phyloP scores from a whole-genome alignment of 2,113 vertebrate genomes.

The Triplophysa rosa region DNA sequence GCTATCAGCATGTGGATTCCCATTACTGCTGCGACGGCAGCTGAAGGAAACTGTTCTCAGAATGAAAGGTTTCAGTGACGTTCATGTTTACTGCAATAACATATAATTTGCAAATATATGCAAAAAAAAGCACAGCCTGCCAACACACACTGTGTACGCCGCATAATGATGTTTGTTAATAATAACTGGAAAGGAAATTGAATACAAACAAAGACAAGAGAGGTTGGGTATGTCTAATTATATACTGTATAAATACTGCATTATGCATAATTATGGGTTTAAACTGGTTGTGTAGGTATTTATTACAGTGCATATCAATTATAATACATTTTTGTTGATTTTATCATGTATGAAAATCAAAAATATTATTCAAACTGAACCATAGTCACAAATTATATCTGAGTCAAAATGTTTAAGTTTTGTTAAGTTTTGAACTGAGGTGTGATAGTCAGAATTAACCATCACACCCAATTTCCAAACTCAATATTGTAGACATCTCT shows the following conservation, averaged over 20 bases:
- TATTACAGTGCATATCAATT: too few relatives aligned
- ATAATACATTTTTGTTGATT: too few relatives aligned
- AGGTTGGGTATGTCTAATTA: not conserved
- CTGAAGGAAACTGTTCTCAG: slow-evolving; percentile 20
- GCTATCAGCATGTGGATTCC: not conserved
- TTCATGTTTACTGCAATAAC: not conserved
- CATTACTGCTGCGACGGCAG: not conserved
- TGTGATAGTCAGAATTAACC: too few relatives aligned
- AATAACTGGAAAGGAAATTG: not conserved
- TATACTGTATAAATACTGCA: not conserved
- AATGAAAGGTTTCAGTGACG: not conserved
- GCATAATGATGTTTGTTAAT: not conserved
- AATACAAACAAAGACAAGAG: not conserved
- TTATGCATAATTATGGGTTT: not conserved
- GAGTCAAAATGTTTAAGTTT: too few relatives aligned
- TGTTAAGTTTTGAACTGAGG: too few relatives aligned
- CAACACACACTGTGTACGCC: not conserved
- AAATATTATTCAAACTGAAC: too few relatives aligned
- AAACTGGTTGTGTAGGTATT: not conserved
- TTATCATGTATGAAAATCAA: too few relatives aligned
- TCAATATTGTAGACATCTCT: too few relatives aligned
- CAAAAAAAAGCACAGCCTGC: not conserved
- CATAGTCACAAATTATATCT: too few relatives aligned
- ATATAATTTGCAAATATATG: slow-evolving; percentile 1
- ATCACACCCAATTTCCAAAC: not conserved